These are phyloP conservation scores for Phenacoccus solenopsis DNA, from an alignment of 1,140 invertebrate genomes.

Conservation along the genomic window DNA sequence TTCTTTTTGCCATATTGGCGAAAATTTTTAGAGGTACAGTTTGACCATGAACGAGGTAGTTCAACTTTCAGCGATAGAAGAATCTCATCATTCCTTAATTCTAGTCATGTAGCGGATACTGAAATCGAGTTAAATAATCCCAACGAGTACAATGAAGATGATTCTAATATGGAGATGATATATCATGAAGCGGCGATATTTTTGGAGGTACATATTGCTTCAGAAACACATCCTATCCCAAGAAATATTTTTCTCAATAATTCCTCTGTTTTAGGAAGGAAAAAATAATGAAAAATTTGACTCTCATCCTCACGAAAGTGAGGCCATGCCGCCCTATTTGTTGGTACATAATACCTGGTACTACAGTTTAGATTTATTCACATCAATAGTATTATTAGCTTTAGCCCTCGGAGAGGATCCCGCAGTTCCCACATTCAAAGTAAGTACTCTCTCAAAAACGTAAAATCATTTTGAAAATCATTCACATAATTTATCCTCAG, in stretches of 20 bases:
- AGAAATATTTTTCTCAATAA: too few species aligned
- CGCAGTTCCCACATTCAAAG: constrained; percentile 54
- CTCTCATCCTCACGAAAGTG: constrained; percentile 68
- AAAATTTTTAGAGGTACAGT: constrained; percentile 1
- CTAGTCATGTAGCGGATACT: constrained; percentile 13
- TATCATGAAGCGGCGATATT: constrained; percentile 83
- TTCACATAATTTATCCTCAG: constrained; percentile 22
- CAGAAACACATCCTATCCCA: too few species aligned
- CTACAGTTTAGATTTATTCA: constrained; percentile 66
- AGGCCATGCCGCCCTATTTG: constrained; percentile 73
- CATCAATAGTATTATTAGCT: constrained; percentile 61
- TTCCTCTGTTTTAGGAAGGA: constrained; percentile 52
- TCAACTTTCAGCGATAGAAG: not conserved
- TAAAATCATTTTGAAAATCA: not conserved
- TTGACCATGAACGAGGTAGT: not conserved
- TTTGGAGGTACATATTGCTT: constrained; percentile 47
- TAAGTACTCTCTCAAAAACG: constrained; percentile 31
- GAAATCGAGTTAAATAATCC: not conserved
- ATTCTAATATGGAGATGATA: constrained; percentile 62
- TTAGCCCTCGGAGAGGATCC: constrained; percentile 72
- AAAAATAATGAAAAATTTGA: constrained; percentile 87
- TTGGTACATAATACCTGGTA: constrained; percentile 81
- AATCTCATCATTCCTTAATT: not conserved
- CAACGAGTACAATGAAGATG: not conserved
- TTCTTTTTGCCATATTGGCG: not conserved